Base-by-base conservation (phyloP, 2,113 vertebrate genomes). In the Eretmochelys imbricata region DNA sequence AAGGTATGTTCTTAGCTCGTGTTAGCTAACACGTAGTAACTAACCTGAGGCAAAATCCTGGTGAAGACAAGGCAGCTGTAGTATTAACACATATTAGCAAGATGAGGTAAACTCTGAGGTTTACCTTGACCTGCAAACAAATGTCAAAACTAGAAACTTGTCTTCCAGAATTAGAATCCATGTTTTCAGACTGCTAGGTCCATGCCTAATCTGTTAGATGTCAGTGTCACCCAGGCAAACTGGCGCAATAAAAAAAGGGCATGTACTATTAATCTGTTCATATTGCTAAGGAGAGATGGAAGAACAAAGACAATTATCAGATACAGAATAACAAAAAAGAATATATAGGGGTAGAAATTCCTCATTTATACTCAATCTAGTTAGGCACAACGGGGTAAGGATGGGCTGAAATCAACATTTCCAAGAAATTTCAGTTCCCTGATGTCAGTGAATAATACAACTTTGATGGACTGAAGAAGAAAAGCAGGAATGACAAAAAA, bases 361-460 rank as follows among this genome's bases (percentile, higher is more conserved):
- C 76, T 88, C 88, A 96, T 90, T 95, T 92, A 96, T 11, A 59
- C 76, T 35, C 93, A 85, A 16, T 46, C 8, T 91, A 96, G 83
- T 84, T 55, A 85, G 96, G 96, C 94, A 96, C 96, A 85, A 59
- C 49, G 31, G 83, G 29, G 57, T 65, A 42, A 49, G 29, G 31
- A 6, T 4, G 35, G 22, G 65, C 31, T 97, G 90, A 97, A 93
- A 96, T 96, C 85, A 89, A 72, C 65, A 84, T 86, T 93, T 89
- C 83, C 93, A 96, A 95, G 94, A 97, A 96, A 96, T 95, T 83
- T 95, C 93, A 96, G 95, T 89, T 95, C 88, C 92, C 89, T 88
- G 87, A 94, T 80, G 82, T 80, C 91, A 96, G 38, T 96, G 94
- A 96, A 96, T 96, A 94, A 96, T 93, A 93, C 13, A 88, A 82